A percentile compares a stretch with the other conserved stretches of the same genome.
phyloP scores from a whole-genome alignment of 2,797 vertebrate species.

The Melanitta fusca region DNA sequence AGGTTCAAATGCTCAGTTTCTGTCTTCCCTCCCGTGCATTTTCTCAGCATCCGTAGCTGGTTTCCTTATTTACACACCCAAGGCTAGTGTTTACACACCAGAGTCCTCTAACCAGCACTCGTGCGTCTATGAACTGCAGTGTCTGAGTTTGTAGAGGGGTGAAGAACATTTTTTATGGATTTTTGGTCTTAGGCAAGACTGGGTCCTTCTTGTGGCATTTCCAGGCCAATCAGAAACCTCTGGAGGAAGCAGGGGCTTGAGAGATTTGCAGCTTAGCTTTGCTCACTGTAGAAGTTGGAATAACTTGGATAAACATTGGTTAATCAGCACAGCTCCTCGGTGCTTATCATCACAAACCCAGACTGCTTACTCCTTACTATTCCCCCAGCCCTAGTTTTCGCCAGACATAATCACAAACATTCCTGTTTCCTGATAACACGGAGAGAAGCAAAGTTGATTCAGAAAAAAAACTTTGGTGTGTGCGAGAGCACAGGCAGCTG shows the following conservation, averaged over 20 bases:
- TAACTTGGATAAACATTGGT: conserved; percentile 39
- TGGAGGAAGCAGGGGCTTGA: background rate
- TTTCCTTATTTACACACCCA: background rate
- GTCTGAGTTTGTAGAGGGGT: background rate
- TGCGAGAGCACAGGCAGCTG: conserved; percentile 5
- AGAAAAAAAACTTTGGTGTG: background rate
- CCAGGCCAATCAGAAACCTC: conserved; percentile 14
- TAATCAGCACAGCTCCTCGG: conserved; percentile 14
- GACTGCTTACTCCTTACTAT: conserved; percentile 23
- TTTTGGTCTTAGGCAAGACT: background rate
- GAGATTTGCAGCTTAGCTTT: conserved; percentile 20
- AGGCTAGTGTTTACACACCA: background rate
- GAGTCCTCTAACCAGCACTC: background rate
- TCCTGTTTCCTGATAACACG: conserved; percentile 36
- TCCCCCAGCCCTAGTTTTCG: conserved; percentile 12
- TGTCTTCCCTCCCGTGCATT: background rate
- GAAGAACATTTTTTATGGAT: background rate
- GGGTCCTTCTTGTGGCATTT: background rate
- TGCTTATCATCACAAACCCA: conserved; percentile 38
- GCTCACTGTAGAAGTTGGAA: conserved; percentile 23
- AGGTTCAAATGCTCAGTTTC: conserved; percentile 46
- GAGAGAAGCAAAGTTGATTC: background rate
- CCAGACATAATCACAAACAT: conserved; percentile 50
- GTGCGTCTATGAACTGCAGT: background rate
- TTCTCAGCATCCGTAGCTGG: background rate